Evolutionary conservation across 2,797 vertebrate genomes (phyloP), one percentile per base, ranked within the genome.

Genomic region (Ctenopoma kingsleyae): DNA sequence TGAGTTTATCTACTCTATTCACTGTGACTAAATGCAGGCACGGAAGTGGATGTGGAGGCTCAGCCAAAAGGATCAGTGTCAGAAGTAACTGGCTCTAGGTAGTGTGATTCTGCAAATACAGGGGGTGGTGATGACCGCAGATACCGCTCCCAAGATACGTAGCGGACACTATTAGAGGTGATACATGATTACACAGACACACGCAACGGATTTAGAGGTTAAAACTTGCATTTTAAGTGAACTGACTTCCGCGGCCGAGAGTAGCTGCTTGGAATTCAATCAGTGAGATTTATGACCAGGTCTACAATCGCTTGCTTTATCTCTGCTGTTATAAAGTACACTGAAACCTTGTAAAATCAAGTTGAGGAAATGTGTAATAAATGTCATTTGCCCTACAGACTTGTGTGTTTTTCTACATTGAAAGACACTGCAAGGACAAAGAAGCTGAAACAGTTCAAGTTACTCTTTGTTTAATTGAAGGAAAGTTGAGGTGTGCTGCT

Each of bases 251-350:
- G 50, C 22, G 9, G 54, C 0, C 36, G 38, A 60, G 65, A 60
- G n/a, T 5, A 5, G 50, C 69, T 59, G 67, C 76, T 78, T 51
- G 8, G 82, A 80, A 86, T 84, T 79, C 63, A 84, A 82, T 84
- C 77, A 76, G 62, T 1, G 57, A 84, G 74, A 87, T 87, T 86
- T 76, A 89, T 59, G 78, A 73, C 36, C 46, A 19, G 30, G 60
- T 74, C 59, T 49, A 16, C 20, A 66, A 58, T 68, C 22, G 2
- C 44, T 64, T 46, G 52, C 62, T 89, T 87, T 80, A 85, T 87
- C 80, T 84, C 32, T 50, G 50, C 80, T 36, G 69, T 77, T 72
- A 62, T 83, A 54, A 82, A 82, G 71, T 36, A 63, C 54, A 64
- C 58, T 0, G 1, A 82, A 78, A 74, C 61, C 70, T 56, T 59